Conservation (phyloP, 1,140 invertebrate species). For the Magallana angulata region DNA sequence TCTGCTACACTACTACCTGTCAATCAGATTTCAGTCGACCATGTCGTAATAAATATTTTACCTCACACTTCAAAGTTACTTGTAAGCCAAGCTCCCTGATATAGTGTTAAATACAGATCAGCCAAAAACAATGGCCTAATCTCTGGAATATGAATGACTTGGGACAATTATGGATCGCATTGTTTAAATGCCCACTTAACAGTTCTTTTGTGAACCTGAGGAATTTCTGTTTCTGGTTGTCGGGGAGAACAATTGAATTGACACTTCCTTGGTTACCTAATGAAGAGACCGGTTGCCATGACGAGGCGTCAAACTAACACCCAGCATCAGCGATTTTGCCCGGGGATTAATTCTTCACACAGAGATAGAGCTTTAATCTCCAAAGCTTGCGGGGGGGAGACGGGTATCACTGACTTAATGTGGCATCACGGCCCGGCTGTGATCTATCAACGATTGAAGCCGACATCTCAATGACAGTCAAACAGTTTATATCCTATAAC, state of each 20-base stretch:
- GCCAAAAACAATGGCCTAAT: neutral
- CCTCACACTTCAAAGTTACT: neutral
- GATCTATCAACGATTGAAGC: no score
- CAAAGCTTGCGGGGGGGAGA: no score
- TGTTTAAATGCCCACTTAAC: constrained; percentile 8
- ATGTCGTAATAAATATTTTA: constrained; percentile 19
- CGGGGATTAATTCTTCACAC: neutral
- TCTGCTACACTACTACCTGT: neutral
- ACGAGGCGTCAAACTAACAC: neutral
- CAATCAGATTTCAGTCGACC: constrained; percentile 5
- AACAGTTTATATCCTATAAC: no score
- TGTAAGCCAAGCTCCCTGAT: neutral
- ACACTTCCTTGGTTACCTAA: constrained; percentile 5
- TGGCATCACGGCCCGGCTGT: no score
- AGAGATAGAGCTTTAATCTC: neutral
- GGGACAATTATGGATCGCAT: neutral
- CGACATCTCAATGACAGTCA: no score
- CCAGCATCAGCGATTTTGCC: neutral
- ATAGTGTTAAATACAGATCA: neutral
- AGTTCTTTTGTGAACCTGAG: neutral
- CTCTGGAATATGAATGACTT: constrained; percentile 21
- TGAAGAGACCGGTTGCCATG: constrained; percentile 1
- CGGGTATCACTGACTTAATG: no score
- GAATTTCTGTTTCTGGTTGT: neutral
- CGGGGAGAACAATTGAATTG: no score